phyloP scores from a whole-genome alignment of 30 jellyfish, hydroid and myxozoan species.

The Chrysaora quinquecirrha region DNA sequence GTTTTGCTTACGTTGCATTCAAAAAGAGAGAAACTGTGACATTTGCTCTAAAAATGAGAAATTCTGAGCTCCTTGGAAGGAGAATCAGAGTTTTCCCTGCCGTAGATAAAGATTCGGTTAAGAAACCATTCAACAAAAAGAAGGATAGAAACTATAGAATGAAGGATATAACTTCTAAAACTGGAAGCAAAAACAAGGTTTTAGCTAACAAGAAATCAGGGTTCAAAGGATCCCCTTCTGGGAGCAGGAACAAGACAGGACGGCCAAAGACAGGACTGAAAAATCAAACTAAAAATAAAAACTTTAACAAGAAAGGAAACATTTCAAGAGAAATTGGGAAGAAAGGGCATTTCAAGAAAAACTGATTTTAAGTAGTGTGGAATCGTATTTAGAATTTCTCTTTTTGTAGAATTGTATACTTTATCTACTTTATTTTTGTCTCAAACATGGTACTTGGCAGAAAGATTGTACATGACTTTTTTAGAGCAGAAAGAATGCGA shows the following conservation, averaged over 20 bases:
- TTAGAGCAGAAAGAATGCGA: no score
- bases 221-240: no score
- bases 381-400: not conserved
- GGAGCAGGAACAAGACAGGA: not conserved
- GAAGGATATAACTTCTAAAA: conserved; percentile 21
- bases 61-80: conserved; percentile 52
- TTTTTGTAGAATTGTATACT: not conserved
- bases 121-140: conserved; percentile 38
- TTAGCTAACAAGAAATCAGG: not conserved
- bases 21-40: conserved; percentile 40
- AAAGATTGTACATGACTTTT: no score
- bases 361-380: not conserved
- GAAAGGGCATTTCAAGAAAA: not conserved
- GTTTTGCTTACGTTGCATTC: conserved; percentile 83
- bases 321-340: not conserved
- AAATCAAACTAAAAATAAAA: not conserved
- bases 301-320: not conserved
- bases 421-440: no score
- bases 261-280: not conserved
- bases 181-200: not conserved
- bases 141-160: conserved; percentile 45
- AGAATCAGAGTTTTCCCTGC: conserved; percentile 44
- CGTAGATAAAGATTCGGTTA: conserved; percentile 7
- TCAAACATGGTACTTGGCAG: no score
- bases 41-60: conserved; percentile 42